These are phyloP conservation scores for Aptenodytes patagonicus DNA, from an alignment of 2,113 vertebrate species.

Conservation along the genomic window DNA sequence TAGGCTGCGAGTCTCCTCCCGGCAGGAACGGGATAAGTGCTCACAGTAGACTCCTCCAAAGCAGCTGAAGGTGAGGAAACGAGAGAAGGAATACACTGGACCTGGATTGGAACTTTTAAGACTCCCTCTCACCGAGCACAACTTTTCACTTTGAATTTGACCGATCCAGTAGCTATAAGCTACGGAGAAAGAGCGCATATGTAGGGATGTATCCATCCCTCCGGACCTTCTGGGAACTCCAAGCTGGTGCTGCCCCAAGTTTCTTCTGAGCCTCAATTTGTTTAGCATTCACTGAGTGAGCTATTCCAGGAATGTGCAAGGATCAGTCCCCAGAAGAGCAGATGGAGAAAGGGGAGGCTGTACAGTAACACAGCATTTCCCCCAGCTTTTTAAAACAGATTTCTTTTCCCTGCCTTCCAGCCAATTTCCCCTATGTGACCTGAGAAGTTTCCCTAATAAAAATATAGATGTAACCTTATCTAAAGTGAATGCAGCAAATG, in stretches of 20 bases:
- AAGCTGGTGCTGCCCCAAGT: not conserved
- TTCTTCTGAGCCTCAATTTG: not conserved
- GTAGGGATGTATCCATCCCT: not conserved
- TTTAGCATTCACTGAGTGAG: not conserved
- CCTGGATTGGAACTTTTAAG: constrained; percentile 33
- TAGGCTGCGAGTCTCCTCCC: not conserved
- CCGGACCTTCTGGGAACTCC: not conserved
- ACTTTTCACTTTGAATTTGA: constrained; percentile 22
- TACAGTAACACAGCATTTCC: not conserved
- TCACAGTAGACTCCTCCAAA: not conserved
- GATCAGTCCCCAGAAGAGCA: constrained; percentile 38
- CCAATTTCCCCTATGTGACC: constrained; percentile 9
- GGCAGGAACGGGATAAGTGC: not conserved
- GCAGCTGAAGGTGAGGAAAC: not conserved
- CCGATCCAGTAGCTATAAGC: not conserved
- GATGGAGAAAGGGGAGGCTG: not conserved
- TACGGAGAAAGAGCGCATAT: not conserved
- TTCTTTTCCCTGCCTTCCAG: constrained; percentile 21
- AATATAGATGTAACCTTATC: constrained; percentile 76
- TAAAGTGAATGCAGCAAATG: constrained; percentile 56
- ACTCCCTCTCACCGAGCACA: not conserved
- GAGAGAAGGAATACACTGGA: not conserved
- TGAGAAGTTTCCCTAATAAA: constrained; percentile 57
- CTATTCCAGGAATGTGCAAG: constrained; percentile 56
- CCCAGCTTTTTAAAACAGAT: not conserved